Percentiles rank a stretch among this genome's conserved stretches.
These are phyloP conservation scores for Dryadula phaetusa DNA, from an alignment of 2,888 invertebrate genomes.

Conservation along the genomic window DNA sequence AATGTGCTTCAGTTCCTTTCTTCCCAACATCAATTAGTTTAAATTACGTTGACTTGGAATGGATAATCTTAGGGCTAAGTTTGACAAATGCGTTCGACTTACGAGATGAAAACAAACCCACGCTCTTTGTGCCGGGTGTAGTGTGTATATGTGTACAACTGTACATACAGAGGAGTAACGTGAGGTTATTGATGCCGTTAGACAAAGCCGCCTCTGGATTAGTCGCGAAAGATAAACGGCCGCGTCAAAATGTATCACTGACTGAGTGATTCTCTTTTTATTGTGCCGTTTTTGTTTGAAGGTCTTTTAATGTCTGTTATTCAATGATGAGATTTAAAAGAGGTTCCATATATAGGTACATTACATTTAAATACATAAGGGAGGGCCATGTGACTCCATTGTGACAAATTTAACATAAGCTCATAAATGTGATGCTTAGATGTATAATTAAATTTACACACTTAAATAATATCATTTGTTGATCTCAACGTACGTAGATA, in stretches of 20 bases:
- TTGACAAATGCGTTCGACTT: constrained; percentile 25
- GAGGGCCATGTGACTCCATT: not conserved
- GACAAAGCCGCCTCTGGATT: constrained; percentile 23
- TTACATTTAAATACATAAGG: not conserved
- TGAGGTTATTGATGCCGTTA: constrained; percentile 5
- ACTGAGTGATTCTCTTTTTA: constrained; percentile 9
- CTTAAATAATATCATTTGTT: no score
- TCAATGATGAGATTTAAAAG: not conserved
- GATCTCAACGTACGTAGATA: no score
- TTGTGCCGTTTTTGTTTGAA: not conserved
- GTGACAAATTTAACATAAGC: not conserved
- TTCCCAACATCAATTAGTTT: constrained; percentile 26
- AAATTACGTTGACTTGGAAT: constrained; percentile 37
- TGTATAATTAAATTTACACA: no score
- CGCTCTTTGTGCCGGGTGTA: constrained; percentile 9
- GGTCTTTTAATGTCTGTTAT: constrained; percentile 8
- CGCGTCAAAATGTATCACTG: not conserved
- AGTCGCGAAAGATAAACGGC: constrained; percentile 25
- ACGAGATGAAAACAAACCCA: constrained; percentile 28
- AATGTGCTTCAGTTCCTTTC: constrained; percentile 15
- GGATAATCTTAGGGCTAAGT: constrained; percentile 38
- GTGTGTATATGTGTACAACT: not conserved
- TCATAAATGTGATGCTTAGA: no score
- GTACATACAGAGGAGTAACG: not conserved
- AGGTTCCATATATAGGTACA: not conserved